A percentile compares a stretch with the other conserved stretches of the same genome.
phyloP scores from a whole-genome alignment of 2,888 invertebrate species.

The Archips crataeganus region DNA sequence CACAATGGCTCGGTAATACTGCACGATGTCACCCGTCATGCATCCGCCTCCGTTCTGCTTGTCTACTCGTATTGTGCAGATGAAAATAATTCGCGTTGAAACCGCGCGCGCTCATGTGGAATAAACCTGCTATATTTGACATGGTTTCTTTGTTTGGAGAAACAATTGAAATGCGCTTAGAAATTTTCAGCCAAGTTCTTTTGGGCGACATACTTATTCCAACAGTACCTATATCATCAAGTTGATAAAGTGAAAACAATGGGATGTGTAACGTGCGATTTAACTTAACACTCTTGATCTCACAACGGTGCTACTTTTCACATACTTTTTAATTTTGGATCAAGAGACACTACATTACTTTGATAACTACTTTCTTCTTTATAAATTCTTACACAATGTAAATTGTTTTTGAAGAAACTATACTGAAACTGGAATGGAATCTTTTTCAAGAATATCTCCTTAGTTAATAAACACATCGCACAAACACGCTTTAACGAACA shows the following conservation, averaged over 20 bases:
- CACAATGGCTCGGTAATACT: constrained; percentile 39
- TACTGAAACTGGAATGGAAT: too few species aligned
- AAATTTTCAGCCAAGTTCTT: constrained; percentile 14
- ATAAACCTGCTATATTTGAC: constrained; percentile 41
- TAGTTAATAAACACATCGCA: constrained; percentile 12
- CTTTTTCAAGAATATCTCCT: too few species aligned
- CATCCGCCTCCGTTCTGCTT: constrained; percentile 46
- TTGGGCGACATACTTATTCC: constrained; percentile 33
- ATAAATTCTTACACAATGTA: too few species aligned
- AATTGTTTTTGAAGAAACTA: too few species aligned
- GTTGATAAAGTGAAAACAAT: constrained; percentile 12
- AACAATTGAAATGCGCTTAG: constrained; percentile 38
- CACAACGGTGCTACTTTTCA: neutral
- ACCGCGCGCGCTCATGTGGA: constrained; percentile 41
- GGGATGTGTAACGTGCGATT: constrained; percentile 8
- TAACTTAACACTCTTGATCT: neutral
- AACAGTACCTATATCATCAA: neutral
- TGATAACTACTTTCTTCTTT: too few species aligned
- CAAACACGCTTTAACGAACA: constrained; percentile 22
- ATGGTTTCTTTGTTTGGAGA: constrained; percentile 43
- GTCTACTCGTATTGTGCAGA: constrained; percentile 41
- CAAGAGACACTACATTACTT: neutral
- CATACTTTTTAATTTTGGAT: neutral
- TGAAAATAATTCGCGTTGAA: constrained; percentile 45
- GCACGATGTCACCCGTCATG: constrained; percentile 40